Conservation (phyloP, 1,140 invertebrate species). For the Ceratosolen fusciceps region DNA sequence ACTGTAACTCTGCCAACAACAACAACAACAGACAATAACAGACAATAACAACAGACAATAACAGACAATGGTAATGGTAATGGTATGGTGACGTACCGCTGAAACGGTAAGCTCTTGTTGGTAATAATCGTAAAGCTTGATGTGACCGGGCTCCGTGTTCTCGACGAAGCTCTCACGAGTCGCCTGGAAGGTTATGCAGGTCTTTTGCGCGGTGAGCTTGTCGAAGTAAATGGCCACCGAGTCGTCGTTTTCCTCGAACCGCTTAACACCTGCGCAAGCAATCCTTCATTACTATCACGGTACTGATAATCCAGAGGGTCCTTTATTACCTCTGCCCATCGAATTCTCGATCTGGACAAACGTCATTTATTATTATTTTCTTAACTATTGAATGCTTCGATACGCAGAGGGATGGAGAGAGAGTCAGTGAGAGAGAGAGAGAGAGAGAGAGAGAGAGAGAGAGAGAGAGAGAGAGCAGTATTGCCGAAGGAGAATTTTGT, state of each 20-base stretch:
- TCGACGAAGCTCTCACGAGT: slow-evolving; percentile 65
- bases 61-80: too few relatives aligned
- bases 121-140: slow-evolving; percentile 82
- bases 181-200: slow-evolving; percentile 70
- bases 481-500: too few relatives aligned
- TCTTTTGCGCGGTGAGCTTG: slow-evolving; percentile 68
- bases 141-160: slow-evolving; percentile 75
- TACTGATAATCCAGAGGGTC: too few relatives aligned
- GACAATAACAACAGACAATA: neutral
- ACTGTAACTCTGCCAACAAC: slow-evolving; percentile 59
- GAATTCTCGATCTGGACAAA: too few relatives aligned
- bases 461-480: too few relatives aligned
- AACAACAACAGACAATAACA: neutral
- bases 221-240: slow-evolving; percentile 71
- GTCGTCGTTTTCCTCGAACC: slow-evolving; percentile 72
- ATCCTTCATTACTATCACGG: too few relatives aligned
- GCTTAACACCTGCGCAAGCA: slow-evolving; percentile 73
- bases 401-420: too few relatives aligned
- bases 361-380: too few relatives aligned
- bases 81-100: slow-evolving; percentile 52
- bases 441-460: too few relatives aligned
- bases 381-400: too few relatives aligned
- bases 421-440: too few relatives aligned
- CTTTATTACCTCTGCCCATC: too few relatives aligned
- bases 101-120: slow-evolving; percentile 69